Conservation (phyloP, 35 echinoderm and acorn worm genomes). For the Lytechinus pictus region DNA sequence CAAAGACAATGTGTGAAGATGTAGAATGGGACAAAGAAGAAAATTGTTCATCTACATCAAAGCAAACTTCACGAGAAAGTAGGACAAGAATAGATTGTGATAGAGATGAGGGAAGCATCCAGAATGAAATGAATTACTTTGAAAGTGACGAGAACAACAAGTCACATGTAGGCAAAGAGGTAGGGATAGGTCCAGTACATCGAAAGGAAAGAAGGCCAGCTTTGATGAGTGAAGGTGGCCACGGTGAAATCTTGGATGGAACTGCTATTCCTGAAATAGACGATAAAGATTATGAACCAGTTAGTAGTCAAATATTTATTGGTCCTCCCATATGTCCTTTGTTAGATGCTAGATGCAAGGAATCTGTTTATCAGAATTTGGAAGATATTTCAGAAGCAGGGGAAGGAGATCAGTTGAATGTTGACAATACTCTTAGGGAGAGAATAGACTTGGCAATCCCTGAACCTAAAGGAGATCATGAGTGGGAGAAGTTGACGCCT, state of each 20-base stretch:
- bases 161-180: neutral
- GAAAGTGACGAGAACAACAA: neutral
- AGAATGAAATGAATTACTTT: neutral
- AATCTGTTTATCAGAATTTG: neutral
- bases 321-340: neutral
- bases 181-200: neutral
- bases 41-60: neutral
- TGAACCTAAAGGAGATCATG: neutral
- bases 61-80: neutral
- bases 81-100: neutral
- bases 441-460: neutral
- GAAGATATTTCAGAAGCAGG: neutral
- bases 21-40: neutral
- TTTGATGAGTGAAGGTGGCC: neutral
- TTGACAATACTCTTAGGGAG: neutral
- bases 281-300: neutral
- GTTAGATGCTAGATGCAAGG: neutral
- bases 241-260: neutral
- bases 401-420: neutral
- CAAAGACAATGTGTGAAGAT: neutral
- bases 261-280: neutral
- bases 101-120: neutral
- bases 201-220: neutral
- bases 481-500: neutral
- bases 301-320: neutral